A percentile compares a stretch with the other conserved stretches of the same genome.
Conservation (phyloP, 2,797 vertebrate genomes). For the Vespertilio murinus region DNA sequence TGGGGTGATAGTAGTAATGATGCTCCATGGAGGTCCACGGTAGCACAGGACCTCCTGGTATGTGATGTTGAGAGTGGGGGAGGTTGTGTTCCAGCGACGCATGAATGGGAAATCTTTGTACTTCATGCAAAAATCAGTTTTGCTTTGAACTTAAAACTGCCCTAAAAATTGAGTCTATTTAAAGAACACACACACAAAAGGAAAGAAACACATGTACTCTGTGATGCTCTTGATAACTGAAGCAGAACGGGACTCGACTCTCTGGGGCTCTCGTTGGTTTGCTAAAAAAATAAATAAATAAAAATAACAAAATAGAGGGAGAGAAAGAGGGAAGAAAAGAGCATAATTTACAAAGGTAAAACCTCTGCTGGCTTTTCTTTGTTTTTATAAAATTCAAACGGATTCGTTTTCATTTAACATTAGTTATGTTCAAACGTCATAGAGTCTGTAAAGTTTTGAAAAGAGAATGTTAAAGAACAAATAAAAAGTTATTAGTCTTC, state of each 20-base stretch:
- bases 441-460: slow-evolving; percentile 34
- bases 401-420: background rate
- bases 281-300: background rate
- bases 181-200: background rate
- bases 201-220: background rate
- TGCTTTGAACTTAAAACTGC: background rate
- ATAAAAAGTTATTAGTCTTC: background rate
- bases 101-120: background rate
- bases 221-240: background rate
- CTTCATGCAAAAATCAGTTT: background rate
- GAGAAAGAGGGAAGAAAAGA: background rate
- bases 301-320: background rate
- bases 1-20: background rate
- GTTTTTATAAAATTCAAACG: slow-evolving; percentile 19
- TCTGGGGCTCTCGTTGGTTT: background rate
- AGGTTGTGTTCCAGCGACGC: background rate
- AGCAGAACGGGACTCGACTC: background rate
- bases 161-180: background rate
- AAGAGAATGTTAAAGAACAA: background rate
- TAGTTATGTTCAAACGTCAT: background rate
- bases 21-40: background rate
- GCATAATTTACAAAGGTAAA: slow-evolving; percentile 3
- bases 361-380: background rate
- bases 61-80: too few species aligned
- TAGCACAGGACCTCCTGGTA: background rate